Conservation (phyloP, 2,888 invertebrate species). For the Hypselothyrea guttata region DNA sequence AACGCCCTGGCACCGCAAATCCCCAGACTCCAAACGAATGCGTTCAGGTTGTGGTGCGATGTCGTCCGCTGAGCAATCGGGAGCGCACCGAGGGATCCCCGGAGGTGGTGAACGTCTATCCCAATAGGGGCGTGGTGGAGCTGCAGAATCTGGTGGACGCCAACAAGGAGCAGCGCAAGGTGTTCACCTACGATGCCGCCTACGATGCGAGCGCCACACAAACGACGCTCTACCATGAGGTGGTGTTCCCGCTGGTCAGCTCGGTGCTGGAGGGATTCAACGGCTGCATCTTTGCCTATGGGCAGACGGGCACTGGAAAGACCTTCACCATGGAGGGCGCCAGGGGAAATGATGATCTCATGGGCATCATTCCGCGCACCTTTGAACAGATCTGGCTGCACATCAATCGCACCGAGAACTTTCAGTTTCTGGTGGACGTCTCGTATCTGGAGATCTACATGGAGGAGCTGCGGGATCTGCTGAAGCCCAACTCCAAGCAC, state of each 20-base stretch:
- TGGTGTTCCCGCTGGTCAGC: slow-evolving; percentile 95
- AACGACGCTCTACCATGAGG: slow-evolving; percentile 96
- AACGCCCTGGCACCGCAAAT: slow-evolving; percentile 75
- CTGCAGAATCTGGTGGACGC: slow-evolving; percentile 89
- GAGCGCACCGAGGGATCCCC: slow-evolving; percentile 85
- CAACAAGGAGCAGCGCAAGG: slow-evolving; percentile 90
- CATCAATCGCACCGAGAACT: slow-evolving; percentile 93
- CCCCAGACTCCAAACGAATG: slow-evolving; percentile 86
- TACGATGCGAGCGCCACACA: slow-evolving; percentile 95
- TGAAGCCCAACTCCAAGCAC: slow-evolving; percentile 84
- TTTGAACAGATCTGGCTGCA: slow-evolving; percentile 99
- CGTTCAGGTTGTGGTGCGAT: slow-evolving; percentile 98
- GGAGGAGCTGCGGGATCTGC: slow-evolving; percentile 91
- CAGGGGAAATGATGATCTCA: slow-evolving; percentile 85
- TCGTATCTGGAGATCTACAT: slow-evolving; percentile 99
- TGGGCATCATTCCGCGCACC: slow-evolving; percentile 96
- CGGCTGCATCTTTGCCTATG: slow-evolving; percentile 99
- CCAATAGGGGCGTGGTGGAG: slow-evolving; percentile 94
- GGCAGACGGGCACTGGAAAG: slow-evolving; percentile 98
- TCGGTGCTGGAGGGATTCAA: slow-evolving; percentile 99
- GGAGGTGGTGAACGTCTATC: slow-evolving; percentile 90
- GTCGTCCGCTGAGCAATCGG: slow-evolving; percentile 95
- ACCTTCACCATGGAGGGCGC: slow-evolving; percentile 88
- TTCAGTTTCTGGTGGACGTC: slow-evolving; percentile 97
- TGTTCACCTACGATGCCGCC: slow-evolving; percentile 98